Evolutionary conservation across 2,797 vertebrate species (phyloP).

Genomic region (Acipenser oxyrinchus): DNA sequence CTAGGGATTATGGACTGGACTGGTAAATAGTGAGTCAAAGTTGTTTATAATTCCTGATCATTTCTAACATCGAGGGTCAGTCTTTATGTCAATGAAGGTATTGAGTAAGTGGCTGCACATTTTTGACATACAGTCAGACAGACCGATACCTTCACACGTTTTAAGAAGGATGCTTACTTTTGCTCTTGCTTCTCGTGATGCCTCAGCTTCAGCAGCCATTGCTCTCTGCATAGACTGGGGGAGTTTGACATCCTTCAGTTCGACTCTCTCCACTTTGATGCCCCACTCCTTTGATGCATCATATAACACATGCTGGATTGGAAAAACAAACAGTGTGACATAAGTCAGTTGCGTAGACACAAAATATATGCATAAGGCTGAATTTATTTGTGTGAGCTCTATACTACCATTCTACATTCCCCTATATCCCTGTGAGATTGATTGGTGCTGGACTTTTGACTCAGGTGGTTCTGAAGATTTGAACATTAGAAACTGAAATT

Average conservation of each 20-base stretch:
- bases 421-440: not conserved
- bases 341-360: not conserved
- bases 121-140: too few relatives aligned
- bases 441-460: not conserved
- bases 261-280: conserved; percentile 58
- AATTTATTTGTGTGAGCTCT: not conserved
- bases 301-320: conserved; percentile 45
- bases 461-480: too few relatives aligned
- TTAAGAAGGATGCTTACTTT: conserved; percentile 33
- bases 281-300: conserved; percentile 56
- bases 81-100: too few relatives aligned
- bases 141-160: too few relatives aligned
- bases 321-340: not conserved
- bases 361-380: not conserved
- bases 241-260: conserved; percentile 61
- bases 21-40: too few relatives aligned
- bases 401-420: not conserved
- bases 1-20: too few relatives aligned
- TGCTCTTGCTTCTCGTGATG: conserved; percentile 50
- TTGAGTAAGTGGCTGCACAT: too few relatives aligned
- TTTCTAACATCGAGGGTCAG: too few relatives aligned
- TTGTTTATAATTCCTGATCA: too few relatives aligned
- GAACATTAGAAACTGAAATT: too few relatives aligned
- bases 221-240: conserved; percentile 57
- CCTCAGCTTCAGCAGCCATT: conserved; percentile 67